Conservation (phyloP, 53 echinoderm and acorn worm genomes). For the Holothuria leucospilota region DNA sequence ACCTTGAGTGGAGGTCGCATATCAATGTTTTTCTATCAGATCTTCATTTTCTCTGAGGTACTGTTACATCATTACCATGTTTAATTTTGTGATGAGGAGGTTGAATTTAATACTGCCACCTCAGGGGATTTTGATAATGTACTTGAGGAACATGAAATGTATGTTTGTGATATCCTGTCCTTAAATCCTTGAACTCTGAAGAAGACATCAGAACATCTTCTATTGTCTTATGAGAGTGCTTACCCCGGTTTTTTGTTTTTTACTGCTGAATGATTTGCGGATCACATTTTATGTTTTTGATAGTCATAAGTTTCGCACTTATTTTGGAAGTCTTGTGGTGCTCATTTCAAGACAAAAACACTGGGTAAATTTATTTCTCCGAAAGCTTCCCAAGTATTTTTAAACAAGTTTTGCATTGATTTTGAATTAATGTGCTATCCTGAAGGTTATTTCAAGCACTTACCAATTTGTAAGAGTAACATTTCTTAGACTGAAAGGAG, state of each 20-base stretch:
- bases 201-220: slow-evolving; percentile 30
- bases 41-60: not conserved
- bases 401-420: slow-evolving; percentile 23
- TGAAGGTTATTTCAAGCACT: slow-evolving; percentile 38
- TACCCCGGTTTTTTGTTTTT: slow-evolving; percentile 31
- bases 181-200: slow-evolving; percentile 34
- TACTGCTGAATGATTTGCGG: not conserved
- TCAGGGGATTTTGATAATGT: slow-evolving; percentile 32
- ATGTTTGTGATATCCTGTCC: slow-evolving; percentile 17
- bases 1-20: slow-evolving; percentile 9
- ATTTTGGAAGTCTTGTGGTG: slow-evolving; percentile 32
- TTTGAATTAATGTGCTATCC: slow-evolving; percentile 30
- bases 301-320: slow-evolving; percentile 5
- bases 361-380: slow-evolving; percentile 11
- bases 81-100: slow-evolving; percentile 33
- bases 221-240: slow-evolving; percentile 16
- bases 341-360: slow-evolving; percentile 15
- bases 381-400: slow-evolving; percentile 23
- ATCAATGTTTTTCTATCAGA: slow-evolving; percentile 16
- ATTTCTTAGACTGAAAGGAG: not conserved
- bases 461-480: slow-evolving; percentile 28
- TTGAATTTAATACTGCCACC: slow-evolving; percentile 47
- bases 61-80: slow-evolving; percentile 50
- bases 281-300: slow-evolving; percentile 34
- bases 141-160: slow-evolving; percentile 38